Evolutionary conservation across 2,888 invertebrate species (phyloP).

Genomic region (Boloria selene): DNA sequence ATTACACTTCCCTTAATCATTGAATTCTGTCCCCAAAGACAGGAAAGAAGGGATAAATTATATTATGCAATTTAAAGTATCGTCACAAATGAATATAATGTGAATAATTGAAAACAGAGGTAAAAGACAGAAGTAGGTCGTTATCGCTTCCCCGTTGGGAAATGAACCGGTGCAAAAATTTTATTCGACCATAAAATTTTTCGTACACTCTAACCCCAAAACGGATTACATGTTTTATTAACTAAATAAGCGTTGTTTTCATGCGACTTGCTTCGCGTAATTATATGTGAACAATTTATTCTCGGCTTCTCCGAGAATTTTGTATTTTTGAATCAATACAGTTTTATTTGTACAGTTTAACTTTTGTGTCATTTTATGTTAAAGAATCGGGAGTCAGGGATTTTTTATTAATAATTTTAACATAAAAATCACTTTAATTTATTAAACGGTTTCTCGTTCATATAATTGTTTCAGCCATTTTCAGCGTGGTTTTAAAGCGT

Average conservation of each 20-base stretch:
- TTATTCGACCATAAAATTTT: conserved; percentile 59
- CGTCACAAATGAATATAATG: conserved; percentile 55
- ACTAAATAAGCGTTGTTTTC: conserved; percentile 42
- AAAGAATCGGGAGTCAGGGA: too few relatives aligned
- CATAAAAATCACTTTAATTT: too few relatives aligned
- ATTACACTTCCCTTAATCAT: too few relatives aligned
- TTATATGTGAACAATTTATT: conserved; percentile 19
- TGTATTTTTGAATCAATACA: neutral
- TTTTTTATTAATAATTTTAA: too few relatives aligned
- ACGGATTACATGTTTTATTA: conserved; percentile 53
- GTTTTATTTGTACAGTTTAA: neutral
- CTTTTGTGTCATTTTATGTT: neutral
- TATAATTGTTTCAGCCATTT: too few relatives aligned
- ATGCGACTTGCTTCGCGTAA: conserved; percentile 33
- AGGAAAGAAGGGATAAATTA: neutral
- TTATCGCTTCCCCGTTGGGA: conserved; percentile 68
- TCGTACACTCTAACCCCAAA: conserved; percentile 54
- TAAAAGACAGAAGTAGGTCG: conserved; percentile 69
- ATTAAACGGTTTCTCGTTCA: too few relatives aligned
- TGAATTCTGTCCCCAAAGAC: neutral
- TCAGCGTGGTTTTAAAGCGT: too few relatives aligned
- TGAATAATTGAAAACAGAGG: conserved; percentile 77
- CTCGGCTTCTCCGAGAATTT: neutral
- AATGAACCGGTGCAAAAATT: conserved; percentile 62
- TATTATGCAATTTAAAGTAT: conserved; percentile 10